Base-by-base conservation (phyloP, 2,113 vertebrate genomes). In the Mormyrus lacerda region DNA sequence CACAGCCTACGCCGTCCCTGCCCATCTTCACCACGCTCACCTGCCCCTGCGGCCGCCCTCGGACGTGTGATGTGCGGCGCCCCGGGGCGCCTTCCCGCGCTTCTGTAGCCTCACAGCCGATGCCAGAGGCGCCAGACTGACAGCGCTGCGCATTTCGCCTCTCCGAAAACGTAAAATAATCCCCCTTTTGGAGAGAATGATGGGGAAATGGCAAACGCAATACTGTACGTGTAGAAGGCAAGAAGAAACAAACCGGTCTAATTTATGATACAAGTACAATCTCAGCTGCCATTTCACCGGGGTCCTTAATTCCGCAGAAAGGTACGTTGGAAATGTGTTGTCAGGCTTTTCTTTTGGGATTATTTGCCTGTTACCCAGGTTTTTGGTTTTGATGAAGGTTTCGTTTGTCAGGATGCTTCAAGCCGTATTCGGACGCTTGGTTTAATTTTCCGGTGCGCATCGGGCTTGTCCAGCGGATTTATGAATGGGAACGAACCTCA, bases 141-240 rank as follows among this genome's bases (percentile, higher is more conserved):
- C 55, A 45, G 91, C 61, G 53, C 69, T 84, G 79, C 90, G 91
- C 91, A 87, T 90, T 89, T 87, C 87, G 87, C 89, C 85, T 88
- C 91, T 91, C 24, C 35, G 58, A 86, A 65, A 90, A 39, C 35
- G 39, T 79, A 69, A 11, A 79, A 79, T 79, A 92, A 91, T 91
- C 83, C 61, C 88, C 91, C 92, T 92, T 82, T 73, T 89, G 88
- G 88, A 73, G 90, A 58, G 90, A 91, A 94, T 91, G 92, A 95
- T 95, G 95, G 94, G 88, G 92, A 91, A 91, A 94, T 93, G 93
- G 95, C 92, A 93, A 83, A 73, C 92, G 91, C 92, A 88, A 35
- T 83, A 89, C 73, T 91, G 47, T 90, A 86, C 90, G 91, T 93
- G 88, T 92, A 90, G 91, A 93, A 91, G 90, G 82, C 91, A 90